Evolutionary conservation across 1,140 invertebrate species (phyloP).

Genomic region (Cecropterus lyciades): DNA sequence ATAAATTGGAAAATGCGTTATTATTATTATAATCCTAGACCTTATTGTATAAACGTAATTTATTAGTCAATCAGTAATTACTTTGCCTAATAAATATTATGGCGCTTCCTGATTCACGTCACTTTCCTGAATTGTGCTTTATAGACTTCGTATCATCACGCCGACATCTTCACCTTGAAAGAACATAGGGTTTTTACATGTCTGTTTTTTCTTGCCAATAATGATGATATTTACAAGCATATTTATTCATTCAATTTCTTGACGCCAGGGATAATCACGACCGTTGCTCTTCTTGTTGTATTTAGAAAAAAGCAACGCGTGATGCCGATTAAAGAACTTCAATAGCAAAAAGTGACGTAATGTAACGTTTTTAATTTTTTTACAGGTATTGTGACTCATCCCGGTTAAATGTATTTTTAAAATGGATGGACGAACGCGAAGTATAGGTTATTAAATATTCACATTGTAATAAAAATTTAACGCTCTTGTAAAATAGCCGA

Average conservation of each 20-base stretch:
- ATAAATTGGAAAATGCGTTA: too few relatives aligned
- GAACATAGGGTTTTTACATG: slow-evolving; percentile 61
- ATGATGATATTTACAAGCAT: slow-evolving; percentile 69
- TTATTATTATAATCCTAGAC: too few relatives aligned
- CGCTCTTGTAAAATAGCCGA: too few relatives aligned
- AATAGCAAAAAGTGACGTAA: slow-evolving; percentile 63
- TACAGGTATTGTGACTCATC: slow-evolving; percentile 33
- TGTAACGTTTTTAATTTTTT: slow-evolving; percentile 57
- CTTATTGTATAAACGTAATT: slow-evolving; percentile 25
- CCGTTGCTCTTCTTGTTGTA: slow-evolving; percentile 51
- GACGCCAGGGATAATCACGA: slow-evolving; percentile 66
- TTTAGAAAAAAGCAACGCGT: slow-evolving; percentile 50
- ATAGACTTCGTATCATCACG: slow-evolving; percentile 63
- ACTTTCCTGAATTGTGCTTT: slow-evolving; percentile 66
- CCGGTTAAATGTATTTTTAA: neutral
- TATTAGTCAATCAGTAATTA: slow-evolving; percentile 35
- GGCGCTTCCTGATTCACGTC: slow-evolving; percentile 64
- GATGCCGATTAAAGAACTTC: slow-evolving; percentile 57
- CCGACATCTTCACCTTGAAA: slow-evolving; percentile 73
- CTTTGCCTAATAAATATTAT: slow-evolving; percentile 55
- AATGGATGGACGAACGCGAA: neutral
- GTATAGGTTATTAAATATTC: slow-evolving; percentile 10
- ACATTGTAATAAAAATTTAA: neutral
- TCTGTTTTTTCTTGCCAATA: slow-evolving; percentile 63
- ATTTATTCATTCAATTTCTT: slow-evolving; percentile 70